phyloP scores from a whole-genome alignment of 2,888 invertebrate species.

The Zonitis immaculata region DNA sequence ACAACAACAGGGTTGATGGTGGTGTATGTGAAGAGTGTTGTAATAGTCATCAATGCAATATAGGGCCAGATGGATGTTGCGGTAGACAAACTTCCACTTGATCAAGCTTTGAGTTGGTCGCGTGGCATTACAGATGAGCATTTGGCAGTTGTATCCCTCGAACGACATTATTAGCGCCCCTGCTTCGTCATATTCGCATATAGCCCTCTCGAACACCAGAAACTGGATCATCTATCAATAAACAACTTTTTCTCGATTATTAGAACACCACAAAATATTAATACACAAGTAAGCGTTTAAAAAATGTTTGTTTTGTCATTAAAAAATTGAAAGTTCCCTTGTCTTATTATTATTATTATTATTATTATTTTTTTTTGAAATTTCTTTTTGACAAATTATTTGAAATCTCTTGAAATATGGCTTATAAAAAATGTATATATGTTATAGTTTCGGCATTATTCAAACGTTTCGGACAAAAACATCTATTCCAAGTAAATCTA shows the following conservation, averaged over 20 bases:
- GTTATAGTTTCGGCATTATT: too few species aligned
- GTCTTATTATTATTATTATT: too few species aligned
- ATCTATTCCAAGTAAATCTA: too few species aligned
- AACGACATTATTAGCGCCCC: conserved; percentile 5
- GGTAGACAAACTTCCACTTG: conserved; percentile 30
- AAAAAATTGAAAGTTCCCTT: too few species aligned
- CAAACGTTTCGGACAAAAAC: too few species aligned
- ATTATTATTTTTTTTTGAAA: too few species aligned
- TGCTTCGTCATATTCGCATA: conserved; percentile 1
- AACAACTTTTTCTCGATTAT: background rate
- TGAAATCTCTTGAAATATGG: too few species aligned
- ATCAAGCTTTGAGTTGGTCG: conserved; percentile 30
- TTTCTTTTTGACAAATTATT: too few species aligned
- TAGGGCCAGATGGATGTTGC: conserved; percentile 27
- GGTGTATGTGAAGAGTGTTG: too few species aligned
- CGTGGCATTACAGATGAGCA: conserved; percentile 32
- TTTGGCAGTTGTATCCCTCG: conserved; percentile 28
- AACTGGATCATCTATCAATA: background rate
- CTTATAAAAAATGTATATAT: too few species aligned
- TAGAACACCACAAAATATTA: background rate
- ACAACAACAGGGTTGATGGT: background rate
- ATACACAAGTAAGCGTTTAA: too few species aligned
- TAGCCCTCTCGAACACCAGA: background rate
- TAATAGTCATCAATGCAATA: background rate
- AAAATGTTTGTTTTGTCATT: too few species aligned